Evolutionary conservation across 2,888 invertebrate genomes (phyloP).

Genomic region (Kryphioiulus occultus): DNA sequence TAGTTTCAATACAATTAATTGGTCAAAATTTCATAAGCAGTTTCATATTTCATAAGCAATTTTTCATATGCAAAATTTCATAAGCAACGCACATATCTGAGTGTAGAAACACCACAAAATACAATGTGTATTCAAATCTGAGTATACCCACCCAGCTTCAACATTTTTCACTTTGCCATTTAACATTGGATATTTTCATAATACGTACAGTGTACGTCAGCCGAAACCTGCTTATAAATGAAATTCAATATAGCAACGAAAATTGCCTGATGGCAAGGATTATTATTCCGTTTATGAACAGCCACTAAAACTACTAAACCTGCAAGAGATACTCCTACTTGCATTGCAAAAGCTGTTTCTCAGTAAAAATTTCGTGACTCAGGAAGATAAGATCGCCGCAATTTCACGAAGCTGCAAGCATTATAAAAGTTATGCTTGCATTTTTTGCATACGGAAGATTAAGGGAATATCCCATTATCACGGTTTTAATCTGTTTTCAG

Average conservation of each 20-base stretch:
- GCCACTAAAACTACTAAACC: not conserved
- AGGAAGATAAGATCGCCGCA: not conserved
- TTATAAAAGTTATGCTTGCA: not conserved
- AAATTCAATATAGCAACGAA: not conserved
- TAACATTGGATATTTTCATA: no score
- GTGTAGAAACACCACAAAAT: no score
- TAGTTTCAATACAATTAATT: no score
- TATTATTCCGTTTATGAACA: not conserved
- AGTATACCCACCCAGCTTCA: no score
- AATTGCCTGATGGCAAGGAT: not conserved
- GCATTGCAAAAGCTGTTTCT: not conserved
- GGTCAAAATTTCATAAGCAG: no score
- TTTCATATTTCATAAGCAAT: no score
- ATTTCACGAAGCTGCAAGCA: not conserved
- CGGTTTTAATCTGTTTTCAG: not conserved
- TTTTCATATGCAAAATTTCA: no score
- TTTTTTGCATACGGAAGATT: conserved; percentile 13
- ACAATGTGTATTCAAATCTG: no score
- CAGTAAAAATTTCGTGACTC: not conserved
- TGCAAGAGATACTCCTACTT: not conserved
- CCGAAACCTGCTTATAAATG: not conserved
- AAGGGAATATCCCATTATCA: conserved; percentile 4
- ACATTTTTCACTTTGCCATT: no score
- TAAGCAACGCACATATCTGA: no score
- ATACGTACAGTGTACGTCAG: no score